Evolutionary conservation across 2,797 vertebrate genomes (phyloP), one percentile per base, ranked within the genome.

Genomic region (Salmo trutta): DNA sequence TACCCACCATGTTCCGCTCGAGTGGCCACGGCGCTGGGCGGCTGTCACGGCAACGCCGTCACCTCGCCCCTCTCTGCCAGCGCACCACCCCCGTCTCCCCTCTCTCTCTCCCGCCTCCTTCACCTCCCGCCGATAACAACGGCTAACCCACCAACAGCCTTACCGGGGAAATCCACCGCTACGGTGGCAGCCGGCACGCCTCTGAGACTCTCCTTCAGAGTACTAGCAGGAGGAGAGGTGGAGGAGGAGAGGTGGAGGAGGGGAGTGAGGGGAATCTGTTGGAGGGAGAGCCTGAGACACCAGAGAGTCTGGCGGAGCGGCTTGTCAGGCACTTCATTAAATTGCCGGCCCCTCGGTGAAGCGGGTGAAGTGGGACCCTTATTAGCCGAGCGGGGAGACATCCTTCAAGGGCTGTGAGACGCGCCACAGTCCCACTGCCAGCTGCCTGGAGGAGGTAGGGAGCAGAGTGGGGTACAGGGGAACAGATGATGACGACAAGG

Each of bases 301-400:
- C 84, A 62, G 56, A 59, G 56, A 86, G 95, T 95, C 95, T 95
- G 94, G 56, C 92, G 91, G 92, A 90, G 94, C 92, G 80, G 95
- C 95, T 96, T 96, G 88, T 95, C 94, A 96, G 96, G 95, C 95
- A 97, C 96, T 97, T 98, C 97, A 98, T 98, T 99, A 98, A 97
- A 96, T 95, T 94, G 93, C 93, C 92, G 91, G 95, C 95, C 95
- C 95, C 92, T 92, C 90, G 94, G 96, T 95, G 96, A 92, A 85
- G 77, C 15, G 56, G 86, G 87, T 86, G 94, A 96, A 96, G 95
- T 93, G 95, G 95, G 96, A 95, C 93, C 95, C 97, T 97, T 96
- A 96, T 98, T 98, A 98, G 96, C 95, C 93, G 93, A 94, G 95
- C 91, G 94, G 95, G 96, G 95, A 96, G 95, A 96, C 95, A 98